Percentiles rank a stretch among this genome's conserved stretches.
Conservation (phyloP, 2,888 invertebrate species). For the Invenusta paracnida region DNA sequence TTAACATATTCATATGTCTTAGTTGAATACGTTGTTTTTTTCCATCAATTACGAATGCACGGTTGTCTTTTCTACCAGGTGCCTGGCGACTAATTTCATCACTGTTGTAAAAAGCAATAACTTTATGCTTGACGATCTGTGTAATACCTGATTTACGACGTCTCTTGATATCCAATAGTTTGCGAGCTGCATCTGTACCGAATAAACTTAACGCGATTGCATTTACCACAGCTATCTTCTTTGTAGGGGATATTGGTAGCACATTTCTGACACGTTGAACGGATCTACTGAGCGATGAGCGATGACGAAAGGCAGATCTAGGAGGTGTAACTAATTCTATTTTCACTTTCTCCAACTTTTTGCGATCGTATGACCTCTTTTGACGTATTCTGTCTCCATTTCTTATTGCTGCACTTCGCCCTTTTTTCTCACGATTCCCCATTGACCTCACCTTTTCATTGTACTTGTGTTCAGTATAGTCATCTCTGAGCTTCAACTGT, state of each 20-base stretch:
- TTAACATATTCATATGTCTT: not conserved
- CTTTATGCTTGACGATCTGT: not conserved
- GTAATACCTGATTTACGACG: not conserved
- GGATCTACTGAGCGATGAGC: not conserved
- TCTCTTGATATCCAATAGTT: not conserved
- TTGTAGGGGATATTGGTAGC: not conserved
- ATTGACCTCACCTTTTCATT: not conserved
- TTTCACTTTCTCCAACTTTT: not conserved
- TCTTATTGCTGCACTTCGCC: not conserved
- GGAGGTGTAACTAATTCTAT: not conserved
- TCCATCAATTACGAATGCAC: not conserved
- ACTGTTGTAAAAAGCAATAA: not conserved
- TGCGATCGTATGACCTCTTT: not conserved
- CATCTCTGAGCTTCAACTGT: not conserved
- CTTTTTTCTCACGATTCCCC: not conserved
- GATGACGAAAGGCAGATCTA: not conserved
- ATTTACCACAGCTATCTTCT: conserved; percentile 20
- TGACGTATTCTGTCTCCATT: not conserved
- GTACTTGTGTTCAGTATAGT: conserved; percentile 9
- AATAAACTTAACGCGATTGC: not conserved
- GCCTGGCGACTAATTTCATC: not conserved
- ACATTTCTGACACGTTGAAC: conserved; percentile 1
- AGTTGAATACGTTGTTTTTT: not conserved
- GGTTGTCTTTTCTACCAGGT: not conserved
- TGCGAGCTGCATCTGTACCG: not conserved